A percentile compares a stretch with the other conserved stretches of the same genome.
Conservation (phyloP, 1,140 invertebrate genomes). For the Trachymyrmex septentrionalis region DNA sequence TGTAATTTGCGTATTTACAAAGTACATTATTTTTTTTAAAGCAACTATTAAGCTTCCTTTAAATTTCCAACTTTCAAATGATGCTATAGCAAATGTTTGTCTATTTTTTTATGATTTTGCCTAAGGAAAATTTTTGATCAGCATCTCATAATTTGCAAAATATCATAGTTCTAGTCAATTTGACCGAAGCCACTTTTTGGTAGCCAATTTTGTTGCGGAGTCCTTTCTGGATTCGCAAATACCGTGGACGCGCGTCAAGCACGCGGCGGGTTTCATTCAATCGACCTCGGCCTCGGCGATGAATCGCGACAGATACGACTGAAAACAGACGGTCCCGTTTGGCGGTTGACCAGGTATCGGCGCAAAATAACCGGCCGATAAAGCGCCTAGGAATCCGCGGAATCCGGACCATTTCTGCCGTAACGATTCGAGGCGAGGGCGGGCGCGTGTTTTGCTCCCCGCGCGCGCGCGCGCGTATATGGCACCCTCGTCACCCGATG, state of each 20-base stretch:
- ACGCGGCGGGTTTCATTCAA: constrained; percentile 36
- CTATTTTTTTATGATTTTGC: too few relatives aligned
- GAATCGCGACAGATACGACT: constrained; percentile 37
- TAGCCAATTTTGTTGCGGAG: too few relatives aligned
- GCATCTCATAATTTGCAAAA: too few relatives aligned
- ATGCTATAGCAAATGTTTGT: too few relatives aligned
- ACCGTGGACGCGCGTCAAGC: not conserved
- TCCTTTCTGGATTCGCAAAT: too few relatives aligned
- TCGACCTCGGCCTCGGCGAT: constrained; percentile 10
- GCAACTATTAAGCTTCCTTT: too few relatives aligned
- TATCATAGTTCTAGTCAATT: too few relatives aligned
- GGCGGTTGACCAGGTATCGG: constrained; percentile 64
- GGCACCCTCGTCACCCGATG: constrained; percentile 32
- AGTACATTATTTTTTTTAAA: too few relatives aligned
- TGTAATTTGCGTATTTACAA: too few relatives aligned
- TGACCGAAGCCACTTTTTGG: too few relatives aligned
- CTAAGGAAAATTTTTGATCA: too few relatives aligned
- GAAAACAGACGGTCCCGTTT: constrained; percentile 37
- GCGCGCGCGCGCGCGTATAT: not conserved
- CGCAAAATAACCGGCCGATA: constrained; percentile 67
- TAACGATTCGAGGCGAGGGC: constrained; percentile 9
- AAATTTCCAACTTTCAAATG: too few relatives aligned
- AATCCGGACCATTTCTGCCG: constrained; percentile 56
- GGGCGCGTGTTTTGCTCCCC: not conserved
- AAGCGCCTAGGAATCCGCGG: constrained; percentile 57